phyloP scores from a whole-genome alignment of 2,797 vertebrate genomes.

The Danio aesculapii region DNA sequence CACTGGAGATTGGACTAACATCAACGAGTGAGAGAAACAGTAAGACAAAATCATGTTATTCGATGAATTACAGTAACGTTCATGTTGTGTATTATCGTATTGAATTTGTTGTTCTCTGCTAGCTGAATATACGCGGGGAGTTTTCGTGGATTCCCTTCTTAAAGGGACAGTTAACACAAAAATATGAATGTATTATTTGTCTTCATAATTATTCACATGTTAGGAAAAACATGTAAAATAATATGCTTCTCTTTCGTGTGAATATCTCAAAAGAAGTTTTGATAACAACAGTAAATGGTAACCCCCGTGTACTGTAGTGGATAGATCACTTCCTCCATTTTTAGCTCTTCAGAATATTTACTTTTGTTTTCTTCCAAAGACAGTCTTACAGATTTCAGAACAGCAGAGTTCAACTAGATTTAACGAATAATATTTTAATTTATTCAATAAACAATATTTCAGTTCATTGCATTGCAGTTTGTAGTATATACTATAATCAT shows the following conservation, averaged over 20 bases:
- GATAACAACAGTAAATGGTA: not conserved
- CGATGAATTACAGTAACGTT: not conserved
- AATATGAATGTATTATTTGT: not conserved
- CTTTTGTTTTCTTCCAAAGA: too few species aligned
- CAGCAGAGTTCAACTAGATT: too few species aligned
- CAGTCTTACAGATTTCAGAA: too few species aligned
- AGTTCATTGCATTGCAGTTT: too few species aligned
- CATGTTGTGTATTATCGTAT: too few species aligned
- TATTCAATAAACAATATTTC: too few species aligned
- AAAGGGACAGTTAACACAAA: not conserved
- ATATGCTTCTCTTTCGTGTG: accelerated
- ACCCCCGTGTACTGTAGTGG: not conserved
- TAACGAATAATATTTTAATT: too few species aligned
- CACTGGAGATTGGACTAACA: not conserved
- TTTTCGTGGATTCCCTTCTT: not conserved
- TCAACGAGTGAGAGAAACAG: not conserved
- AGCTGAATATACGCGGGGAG: not conserved
- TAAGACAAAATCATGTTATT: constrained; percentile 8
- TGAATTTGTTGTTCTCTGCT: not conserved
- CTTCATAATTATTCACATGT: not conserved
- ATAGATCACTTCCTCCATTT: too few species aligned
- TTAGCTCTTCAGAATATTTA: too few species aligned
- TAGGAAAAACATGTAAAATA: not conserved
- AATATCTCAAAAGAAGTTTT: not conserved
- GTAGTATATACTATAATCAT: too few species aligned